Evolutionary conservation across 1,140 invertebrate genomes (phyloP).

Genomic region (Microplitis demolitor): DNA sequence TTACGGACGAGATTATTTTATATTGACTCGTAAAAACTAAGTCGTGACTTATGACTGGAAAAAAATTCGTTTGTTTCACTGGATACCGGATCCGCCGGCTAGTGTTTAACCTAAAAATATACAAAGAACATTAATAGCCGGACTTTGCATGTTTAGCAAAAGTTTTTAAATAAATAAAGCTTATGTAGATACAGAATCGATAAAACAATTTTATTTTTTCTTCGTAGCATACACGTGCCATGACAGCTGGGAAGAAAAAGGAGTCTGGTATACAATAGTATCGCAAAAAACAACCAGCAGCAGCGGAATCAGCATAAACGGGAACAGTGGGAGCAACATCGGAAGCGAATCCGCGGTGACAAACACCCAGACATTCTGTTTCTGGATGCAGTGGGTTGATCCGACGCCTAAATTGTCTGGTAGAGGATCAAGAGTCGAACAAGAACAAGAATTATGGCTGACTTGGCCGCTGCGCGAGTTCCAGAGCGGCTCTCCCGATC

Average conservation of each 20-base stretch:
- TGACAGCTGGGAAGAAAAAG: conserved; percentile 67
- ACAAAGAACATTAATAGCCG: no score
- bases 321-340: not conserved
- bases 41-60: no score
- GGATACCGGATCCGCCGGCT: no score
- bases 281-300: conserved; percentile 53
- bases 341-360: conserved; percentile 39
- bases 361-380: conserved; percentile 45
- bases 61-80: no score
- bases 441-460: conserved; percentile 48
- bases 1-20: no score
- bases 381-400: conserved; percentile 49
- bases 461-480: conserved; percentile 47
- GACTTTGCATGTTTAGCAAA: no score
- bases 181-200: not conserved
- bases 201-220: conserved; percentile 30
- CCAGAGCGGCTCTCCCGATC: conserved; percentile 43
- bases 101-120: no score
- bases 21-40: no score
- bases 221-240: conserved; percentile 64
- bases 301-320: no score
- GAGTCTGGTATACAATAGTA: conserved; percentile 65
- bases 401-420: conserved; percentile 31
- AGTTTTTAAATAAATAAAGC: not conserved
- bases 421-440: conserved; percentile 35